Evolutionary conservation across 2,113 vertebrate genomes (phyloP).

Genomic region (Murina feae): DNA sequence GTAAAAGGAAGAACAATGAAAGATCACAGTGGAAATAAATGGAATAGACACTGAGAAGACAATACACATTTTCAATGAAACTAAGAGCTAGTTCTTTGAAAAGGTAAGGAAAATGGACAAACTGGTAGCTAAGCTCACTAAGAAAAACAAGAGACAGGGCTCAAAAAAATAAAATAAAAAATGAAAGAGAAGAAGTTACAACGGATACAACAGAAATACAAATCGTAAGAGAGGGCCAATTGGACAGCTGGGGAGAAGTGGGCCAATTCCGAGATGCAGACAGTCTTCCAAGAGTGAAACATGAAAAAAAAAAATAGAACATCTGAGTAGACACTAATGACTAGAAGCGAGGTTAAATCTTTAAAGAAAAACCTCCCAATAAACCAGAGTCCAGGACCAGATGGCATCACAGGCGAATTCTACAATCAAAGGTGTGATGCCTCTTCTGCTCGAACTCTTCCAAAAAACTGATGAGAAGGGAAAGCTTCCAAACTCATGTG

Average conservation of each 20-base stretch:
- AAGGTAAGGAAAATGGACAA: neutral
- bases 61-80: neutral
- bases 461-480: neutral
- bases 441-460: neutral
- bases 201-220: neutral
- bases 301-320: too few species aligned
- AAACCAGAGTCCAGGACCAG: neutral
- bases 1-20: neutral
- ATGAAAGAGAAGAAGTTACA: neutral
- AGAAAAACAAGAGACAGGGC: neutral
- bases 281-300: neutral
- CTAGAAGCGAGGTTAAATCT: neutral
- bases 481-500: neutral
- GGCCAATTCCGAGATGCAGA: neutral
- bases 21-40: neutral
- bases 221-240: neutral
- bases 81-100: neutral
- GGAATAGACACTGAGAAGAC: neutral
- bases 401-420: neutral
- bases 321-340: neutral
- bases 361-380: neutral
- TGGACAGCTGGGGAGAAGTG: neutral
- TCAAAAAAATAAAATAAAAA: neutral
- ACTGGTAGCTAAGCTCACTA: neutral
- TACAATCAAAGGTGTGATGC: neutral